Conservation (phyloP, 2,113 vertebrate species). For the Prolemur simus region DNA sequence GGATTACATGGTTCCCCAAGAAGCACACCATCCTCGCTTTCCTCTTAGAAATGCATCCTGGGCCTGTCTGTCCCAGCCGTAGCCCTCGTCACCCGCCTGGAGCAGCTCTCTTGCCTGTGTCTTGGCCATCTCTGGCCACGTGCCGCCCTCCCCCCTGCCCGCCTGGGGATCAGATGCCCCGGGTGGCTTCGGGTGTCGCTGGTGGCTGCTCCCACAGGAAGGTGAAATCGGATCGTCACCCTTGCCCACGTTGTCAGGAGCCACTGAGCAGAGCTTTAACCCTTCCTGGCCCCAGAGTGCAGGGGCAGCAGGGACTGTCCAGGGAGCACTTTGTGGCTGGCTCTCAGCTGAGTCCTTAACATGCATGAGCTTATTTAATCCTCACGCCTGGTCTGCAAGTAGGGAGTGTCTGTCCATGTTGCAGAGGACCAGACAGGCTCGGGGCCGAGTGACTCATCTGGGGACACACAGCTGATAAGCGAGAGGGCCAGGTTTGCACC, state of each 20-base stretch:
- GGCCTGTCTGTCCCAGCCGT: not conserved
- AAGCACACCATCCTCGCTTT: not conserved
- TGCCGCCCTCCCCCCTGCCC: constrained; percentile 61
- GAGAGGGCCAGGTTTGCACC: not conserved
- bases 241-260: constrained; percentile 45
- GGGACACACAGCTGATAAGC: not conserved
- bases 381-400: not conserved
- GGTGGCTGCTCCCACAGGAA: constrained; percentile 69
- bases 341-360: not conserved
- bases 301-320: not conserved
- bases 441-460: not conserved
- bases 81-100: not conserved
- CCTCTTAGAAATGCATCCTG: not conserved
- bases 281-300: not conserved
- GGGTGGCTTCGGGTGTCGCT: constrained; percentile 56
- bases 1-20: not conserved
- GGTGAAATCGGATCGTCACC: constrained; percentile 54
- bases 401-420: not conserved
- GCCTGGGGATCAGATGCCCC: constrained; percentile 60
- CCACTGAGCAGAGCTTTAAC: constrained; percentile 2
- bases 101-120: not conserved
- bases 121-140: constrained; percentile 53
- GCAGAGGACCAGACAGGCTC: not conserved
- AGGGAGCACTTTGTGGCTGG: not conserved
- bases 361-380: not conserved